A percentile compares a stretch with the other conserved stretches of the same genome.
Evolutionary conservation across 2,113 vertebrate species (phyloP).

Genomic region (Coreoperca whiteheadi): DNA sequence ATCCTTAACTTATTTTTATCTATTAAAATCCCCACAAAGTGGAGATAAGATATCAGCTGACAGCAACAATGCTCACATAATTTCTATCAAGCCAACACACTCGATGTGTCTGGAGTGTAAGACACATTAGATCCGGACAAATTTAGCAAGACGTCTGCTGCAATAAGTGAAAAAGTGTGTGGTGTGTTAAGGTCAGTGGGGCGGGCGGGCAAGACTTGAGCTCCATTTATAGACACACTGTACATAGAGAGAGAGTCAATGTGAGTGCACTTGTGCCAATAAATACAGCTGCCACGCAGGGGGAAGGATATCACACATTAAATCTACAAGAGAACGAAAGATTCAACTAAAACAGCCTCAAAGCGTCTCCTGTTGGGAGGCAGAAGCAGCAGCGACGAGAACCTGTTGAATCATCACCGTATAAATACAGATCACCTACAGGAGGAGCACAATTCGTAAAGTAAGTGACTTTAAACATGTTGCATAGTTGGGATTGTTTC

Average conservation of each 20-base stretch:
- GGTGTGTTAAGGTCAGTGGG: constrained; percentile 11
- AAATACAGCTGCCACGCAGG: constrained; percentile 17
- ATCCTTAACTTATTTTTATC: neutral
- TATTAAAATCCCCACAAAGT: neutral
- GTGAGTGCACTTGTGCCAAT: constrained; percentile 34
- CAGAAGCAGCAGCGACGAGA: neutral
- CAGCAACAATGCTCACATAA: neutral
- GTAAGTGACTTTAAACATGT: constrained; percentile 37
- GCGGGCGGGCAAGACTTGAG: constrained; percentile 22
- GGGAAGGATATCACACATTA: neutral
- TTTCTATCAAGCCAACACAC: neutral
- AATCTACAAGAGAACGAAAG: neutral
- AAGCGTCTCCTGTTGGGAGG: neutral
- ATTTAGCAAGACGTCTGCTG: neutral
- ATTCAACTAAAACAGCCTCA: neutral
- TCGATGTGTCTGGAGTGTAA: neutral
- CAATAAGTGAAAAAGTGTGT: neutral
- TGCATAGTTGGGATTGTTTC: neutral
- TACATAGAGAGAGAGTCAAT: constrained; percentile 28
- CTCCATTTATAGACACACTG: constrained; percentile 70
- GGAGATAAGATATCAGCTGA: neutral
- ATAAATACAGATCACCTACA: neutral
- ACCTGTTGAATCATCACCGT: neutral
- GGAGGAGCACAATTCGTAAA: neutral
- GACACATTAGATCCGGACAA: neutral